These are phyloP conservation scores for Embidobia sp. DNA, from an alignment of 2,888 invertebrate genomes.

Conservation along the genomic window DNA sequence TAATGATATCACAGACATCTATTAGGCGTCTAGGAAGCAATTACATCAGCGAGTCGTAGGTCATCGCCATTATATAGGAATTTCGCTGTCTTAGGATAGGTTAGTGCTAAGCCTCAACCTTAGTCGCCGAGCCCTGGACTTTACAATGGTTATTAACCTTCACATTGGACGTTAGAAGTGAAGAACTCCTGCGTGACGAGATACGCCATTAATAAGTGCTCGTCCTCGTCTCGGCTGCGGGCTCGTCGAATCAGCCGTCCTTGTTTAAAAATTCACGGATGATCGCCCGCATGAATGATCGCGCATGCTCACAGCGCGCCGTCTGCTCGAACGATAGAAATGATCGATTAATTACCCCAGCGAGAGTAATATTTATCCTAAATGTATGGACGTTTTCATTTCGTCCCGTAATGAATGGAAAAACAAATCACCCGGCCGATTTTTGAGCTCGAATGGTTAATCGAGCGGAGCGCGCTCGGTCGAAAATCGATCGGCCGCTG, in stretches of 20 bases:
- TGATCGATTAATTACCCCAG: slow-evolving; percentile 47
- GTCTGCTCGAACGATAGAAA: slow-evolving; percentile 30
- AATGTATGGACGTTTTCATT: slow-evolving; percentile 30
- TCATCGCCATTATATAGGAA: slow-evolving; percentile 79
- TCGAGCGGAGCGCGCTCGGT: neutral
- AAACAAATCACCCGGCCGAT: slow-evolving; percentile 13
- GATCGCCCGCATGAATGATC: slow-evolving; percentile 45
- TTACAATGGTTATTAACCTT: slow-evolving; percentile 78
- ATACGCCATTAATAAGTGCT: slow-evolving; percentile 66
- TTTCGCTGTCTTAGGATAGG: slow-evolving; percentile 71
- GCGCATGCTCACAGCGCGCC: slow-evolving; percentile 12
- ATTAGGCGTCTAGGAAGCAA: slow-evolving; percentile 77
- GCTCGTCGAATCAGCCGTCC: slow-evolving; percentile 16
- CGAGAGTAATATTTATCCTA: slow-evolving; percentile 16
- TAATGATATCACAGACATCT: slow-evolving; percentile 65
- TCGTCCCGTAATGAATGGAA: slow-evolving; percentile 23
- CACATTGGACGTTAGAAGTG: slow-evolving; percentile 69
- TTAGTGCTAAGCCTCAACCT: slow-evolving; percentile 66
- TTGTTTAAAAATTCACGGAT: slow-evolving; percentile 56
- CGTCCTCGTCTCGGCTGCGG: slow-evolving; percentile 30
- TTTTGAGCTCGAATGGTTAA: slow-evolving; percentile 17
- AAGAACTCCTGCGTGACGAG: slow-evolving; percentile 51
- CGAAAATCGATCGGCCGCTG: slow-evolving; percentile 1
- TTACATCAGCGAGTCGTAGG: slow-evolving; percentile 79
- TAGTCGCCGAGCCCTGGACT: slow-evolving; percentile 66